These are phyloP conservation scores for Asbolus verrucosus DNA, from an alignment of 1,140 invertebrate species.

Conservation along the genomic window DNA sequence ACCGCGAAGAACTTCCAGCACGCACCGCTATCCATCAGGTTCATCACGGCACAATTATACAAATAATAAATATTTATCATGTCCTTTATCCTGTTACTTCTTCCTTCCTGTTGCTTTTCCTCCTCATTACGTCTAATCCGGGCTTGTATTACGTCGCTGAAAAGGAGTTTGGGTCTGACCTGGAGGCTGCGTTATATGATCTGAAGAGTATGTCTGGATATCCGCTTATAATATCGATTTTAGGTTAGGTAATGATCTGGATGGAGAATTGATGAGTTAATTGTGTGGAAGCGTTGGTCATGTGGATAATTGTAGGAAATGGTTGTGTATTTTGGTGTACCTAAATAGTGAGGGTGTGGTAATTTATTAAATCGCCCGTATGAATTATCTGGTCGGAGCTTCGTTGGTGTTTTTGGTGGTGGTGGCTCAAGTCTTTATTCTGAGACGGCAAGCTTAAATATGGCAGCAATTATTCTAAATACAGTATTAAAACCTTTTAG, in stretches of 20 bases:
- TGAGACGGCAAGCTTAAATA: slow-evolving; percentile 61
- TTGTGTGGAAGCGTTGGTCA: slow-evolving; percentile 1
- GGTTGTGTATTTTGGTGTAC: no score
- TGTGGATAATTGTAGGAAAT: slow-evolving; percentile 10
- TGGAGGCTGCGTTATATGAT: neutral
- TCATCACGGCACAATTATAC: slow-evolving; percentile 53
- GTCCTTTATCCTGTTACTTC: slow-evolving; percentile 56
- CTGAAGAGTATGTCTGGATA: no score
- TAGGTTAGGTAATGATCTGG: slow-evolving; percentile 3
- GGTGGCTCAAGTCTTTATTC: slow-evolving; percentile 58
- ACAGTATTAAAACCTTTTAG: slow-evolving; percentile 64
- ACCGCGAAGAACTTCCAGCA: slow-evolving; percentile 48
- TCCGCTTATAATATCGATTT: slow-evolving; percentile 5
- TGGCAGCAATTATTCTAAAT: slow-evolving; percentile 65
- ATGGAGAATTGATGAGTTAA: neutral
- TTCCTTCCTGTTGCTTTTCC: slow-evolving; percentile 57
- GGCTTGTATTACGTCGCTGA: slow-evolving; percentile 17
- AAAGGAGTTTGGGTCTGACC: neutral
- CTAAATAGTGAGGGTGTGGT: slow-evolving; percentile 7
- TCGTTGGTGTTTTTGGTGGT: slow-evolving; percentile 37
- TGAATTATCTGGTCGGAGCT: slow-evolving; percentile 53
- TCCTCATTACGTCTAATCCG: slow-evolving; percentile 56
- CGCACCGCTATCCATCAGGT: slow-evolving; percentile 48
- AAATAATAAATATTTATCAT: slow-evolving; percentile 59
- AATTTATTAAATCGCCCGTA: slow-evolving; percentile 59